A percentile compares a stretch with the other conserved stretches of the same genome.
These are phyloP conservation scores for Philopotamus ludificatus DNA, from an alignment of 1,140 invertebrate genomes.

Conservation along the genomic window DNA sequence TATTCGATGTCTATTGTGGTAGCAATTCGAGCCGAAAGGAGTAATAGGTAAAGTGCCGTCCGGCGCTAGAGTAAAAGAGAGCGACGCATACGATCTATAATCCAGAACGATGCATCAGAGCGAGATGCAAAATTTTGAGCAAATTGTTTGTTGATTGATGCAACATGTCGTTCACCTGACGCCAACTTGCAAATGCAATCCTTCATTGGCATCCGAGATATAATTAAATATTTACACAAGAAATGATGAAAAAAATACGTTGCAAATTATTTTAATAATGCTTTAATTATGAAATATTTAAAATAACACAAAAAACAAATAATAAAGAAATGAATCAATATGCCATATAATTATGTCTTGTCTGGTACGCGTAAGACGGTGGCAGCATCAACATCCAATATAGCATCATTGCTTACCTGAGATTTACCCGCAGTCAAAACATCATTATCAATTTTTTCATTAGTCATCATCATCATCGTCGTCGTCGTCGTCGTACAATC, in stretches of 20 bases:
- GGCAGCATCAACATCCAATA: slow-evolving; percentile 25
- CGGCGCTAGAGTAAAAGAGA: slow-evolving; percentile 7
- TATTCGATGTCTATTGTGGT: neutral
- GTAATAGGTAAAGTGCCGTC: slow-evolving; percentile 1
- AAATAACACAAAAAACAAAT: too few species aligned
- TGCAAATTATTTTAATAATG: neutral
- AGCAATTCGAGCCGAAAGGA: neutral
- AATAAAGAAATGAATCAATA: too few species aligned
- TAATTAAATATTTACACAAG: slow-evolving; percentile 2
- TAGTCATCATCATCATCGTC: slow-evolving; percentile 15
- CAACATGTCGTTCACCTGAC: slow-evolving; percentile 38
- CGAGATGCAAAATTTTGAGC: slow-evolving; percentile 8
- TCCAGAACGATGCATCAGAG: neutral
- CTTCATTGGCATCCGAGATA: neutral
- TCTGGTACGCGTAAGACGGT: slow-evolving; percentile 26
- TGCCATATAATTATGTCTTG: too few species aligned
- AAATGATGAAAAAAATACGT: neutral
- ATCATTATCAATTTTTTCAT: slow-evolving; percentile 23
- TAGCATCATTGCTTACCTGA: slow-evolving; percentile 28
- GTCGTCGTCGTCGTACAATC: neutral
- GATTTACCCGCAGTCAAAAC: slow-evolving; percentile 21
- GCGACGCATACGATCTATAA: neutral
- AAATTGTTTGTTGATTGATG: slow-evolving; percentile 42
- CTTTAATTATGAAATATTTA: too few species aligned
- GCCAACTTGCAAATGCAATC: slow-evolving; percentile 2